Evolutionary conservation across 2,888 invertebrate species (phyloP), one percentile per base, ranked within the genome.

Genomic region (Eupithecia subumbrata): DNA sequence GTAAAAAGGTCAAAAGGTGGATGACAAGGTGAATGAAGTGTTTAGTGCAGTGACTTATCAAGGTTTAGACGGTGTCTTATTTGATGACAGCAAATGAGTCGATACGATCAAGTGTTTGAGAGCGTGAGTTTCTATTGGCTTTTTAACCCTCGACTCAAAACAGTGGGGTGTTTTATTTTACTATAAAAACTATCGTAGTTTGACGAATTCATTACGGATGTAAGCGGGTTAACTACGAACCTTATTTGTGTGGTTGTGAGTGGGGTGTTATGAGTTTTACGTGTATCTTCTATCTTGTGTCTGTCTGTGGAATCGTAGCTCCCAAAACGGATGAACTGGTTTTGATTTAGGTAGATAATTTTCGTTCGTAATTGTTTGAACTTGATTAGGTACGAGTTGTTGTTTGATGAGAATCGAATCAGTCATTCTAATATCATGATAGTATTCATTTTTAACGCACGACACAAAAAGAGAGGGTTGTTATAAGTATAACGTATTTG

Each of bases 71-170:
- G 67, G 56, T 71, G 45, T 69, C n/a, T 64, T 43, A 34, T 73
- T 71, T 25, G 64, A 67, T 60, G 8, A 30, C 56, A 60, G 12
- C 40, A 71, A 73, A 77, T 77, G 77, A 77, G 75, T 68, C 67
- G 75, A 75, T 77, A 77, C 75, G 77, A 77, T 25, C 75, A 77
- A 73, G 71, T 77, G 14, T 80, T 77, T 69, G 79, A 73, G 75
- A 64, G 71, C 12, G 72, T 72, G 69, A 72, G 75, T 75, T 22
- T 34, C 3, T 64, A 1, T 64, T 56, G 52, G 3, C 11, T 56
- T 56, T 56, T 22, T 56, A 43, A 11, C 40, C 9, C 40, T 0
- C 8, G 0, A 8, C 48, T 30, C 30, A 2, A 2, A 52, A 48
- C 18, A 52, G 52, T n/a, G n/a, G 5, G 14, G 16, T 37, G 37